phyloP scores from a whole-genome alignment of 2,797 vertebrate genomes.

The Tangara arthus region DNA sequence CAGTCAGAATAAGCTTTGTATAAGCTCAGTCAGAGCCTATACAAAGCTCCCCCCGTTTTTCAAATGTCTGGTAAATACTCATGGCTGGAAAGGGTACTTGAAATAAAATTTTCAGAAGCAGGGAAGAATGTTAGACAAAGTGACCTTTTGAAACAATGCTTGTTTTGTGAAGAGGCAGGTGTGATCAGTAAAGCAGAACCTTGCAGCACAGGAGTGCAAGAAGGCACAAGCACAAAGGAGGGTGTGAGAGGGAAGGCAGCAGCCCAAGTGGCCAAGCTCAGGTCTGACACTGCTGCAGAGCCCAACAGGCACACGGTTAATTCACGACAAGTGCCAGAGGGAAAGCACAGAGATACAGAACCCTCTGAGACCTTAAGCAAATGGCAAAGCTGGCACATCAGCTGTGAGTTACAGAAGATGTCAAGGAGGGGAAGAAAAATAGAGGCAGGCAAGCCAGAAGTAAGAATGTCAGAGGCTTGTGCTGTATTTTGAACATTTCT shows the following conservation, averaged over 20 bases:
- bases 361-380: not conserved
- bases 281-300: accelerated
- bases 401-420: not conserved
- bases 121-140: not conserved
- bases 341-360: not conserved
- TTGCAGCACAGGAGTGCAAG: not conserved
- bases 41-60: not conserved
- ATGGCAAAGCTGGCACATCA: not conserved
- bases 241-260: not conserved
- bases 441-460: not conserved
- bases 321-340: not conserved
- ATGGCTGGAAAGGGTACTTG: not conserved
- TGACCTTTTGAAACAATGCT: not conserved
- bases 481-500: accelerated
- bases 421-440: not conserved
- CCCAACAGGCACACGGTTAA: not conserved
- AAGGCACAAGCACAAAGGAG: not conserved
- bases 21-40: not conserved
- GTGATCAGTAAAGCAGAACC: not conserved
- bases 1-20: not conserved
- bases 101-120: not conserved
- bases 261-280: not conserved
- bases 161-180: not conserved
- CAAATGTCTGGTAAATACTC: not conserved
- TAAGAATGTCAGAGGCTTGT: not conserved